A percentile compares a stretch with the other conserved stretches of the same genome.
Evolutionary conservation across 1,140 invertebrate genomes (phyloP).

Genomic region (Lethrus apterus): DNA sequence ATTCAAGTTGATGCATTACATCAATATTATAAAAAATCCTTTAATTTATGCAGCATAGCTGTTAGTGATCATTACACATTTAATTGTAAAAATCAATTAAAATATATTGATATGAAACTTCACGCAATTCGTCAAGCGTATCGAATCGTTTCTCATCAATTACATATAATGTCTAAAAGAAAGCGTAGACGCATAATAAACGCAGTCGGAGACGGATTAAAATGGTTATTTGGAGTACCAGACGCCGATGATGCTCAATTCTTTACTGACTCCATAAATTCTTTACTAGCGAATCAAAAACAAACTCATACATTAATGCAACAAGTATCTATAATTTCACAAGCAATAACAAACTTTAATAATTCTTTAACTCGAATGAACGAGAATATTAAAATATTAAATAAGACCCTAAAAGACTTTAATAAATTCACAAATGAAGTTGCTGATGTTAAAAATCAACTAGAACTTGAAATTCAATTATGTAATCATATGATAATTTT

Average conservation of each 20-base stretch:
- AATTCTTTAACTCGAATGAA: slow-evolving; percentile 6
- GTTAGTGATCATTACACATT: background rate
- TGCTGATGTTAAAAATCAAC: background rate
- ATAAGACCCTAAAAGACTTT: slow-evolving; percentile 3
- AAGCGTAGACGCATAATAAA: slow-evolving; percentile 25
- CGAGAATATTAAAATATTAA: no score
- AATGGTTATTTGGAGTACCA: slow-evolving; percentile 30
- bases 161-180: slow-evolving; percentile 7
- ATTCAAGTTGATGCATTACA: no score
- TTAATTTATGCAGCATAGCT: background rate
- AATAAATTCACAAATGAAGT: background rate
- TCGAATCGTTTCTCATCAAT: background rate
- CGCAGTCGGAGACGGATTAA: slow-evolving; percentile 23
- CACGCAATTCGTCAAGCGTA: slow-evolving; percentile 9
- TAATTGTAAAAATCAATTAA: slow-evolving; percentile 15
- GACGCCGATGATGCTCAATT: slow-evolving; percentile 25
- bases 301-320: slow-evolving; percentile 22
- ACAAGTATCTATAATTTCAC: slow-evolving; percentile 21
- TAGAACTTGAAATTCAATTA: background rate
- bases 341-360: slow-evolving; percentile 18
- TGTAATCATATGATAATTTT: background rate
- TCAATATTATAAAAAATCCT: background rate
- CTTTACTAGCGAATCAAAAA: slow-evolving; percentile 19
- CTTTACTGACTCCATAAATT: slow-evolving; percentile 21
- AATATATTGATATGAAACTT: slow-evolving; percentile 14